Base-by-base conservation (phyloP, 2,797 vertebrate species). In the Sparus aurata region DNA sequence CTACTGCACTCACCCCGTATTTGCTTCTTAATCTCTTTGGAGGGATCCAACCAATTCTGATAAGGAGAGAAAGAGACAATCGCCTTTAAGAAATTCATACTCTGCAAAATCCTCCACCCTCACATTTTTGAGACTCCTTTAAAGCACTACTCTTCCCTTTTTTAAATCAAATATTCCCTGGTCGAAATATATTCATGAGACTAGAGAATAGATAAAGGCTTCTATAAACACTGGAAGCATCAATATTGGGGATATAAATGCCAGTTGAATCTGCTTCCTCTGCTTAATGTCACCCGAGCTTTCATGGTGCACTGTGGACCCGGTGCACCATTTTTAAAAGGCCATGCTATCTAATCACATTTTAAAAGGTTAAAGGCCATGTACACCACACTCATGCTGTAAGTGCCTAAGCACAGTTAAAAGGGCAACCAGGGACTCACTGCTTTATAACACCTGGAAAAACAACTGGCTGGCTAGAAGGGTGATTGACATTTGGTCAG, bases 1-100 rank as follows among this genome's bases (percentile, higher is more conserved):
- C 17, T 55, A 5, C 72, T 53, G 62, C 55, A 95, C 97, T 98
- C 92, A 99, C 98, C 96, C 80, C 97, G 96, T 86, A 98, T 98
- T 94, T 99, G 98, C 91, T 99, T 99, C 94, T 99, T 99, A 92
- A 99, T 98, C 94, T 99, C 98, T 93, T 99, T 99, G 82, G 98
- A 99, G 12, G 98, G 98, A 92, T 99, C 98, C 93, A 99, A 93
- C 98, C 98, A 99, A 84, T 99, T 98, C 98, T 99, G 94, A 89
- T 95, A 55, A 91, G 85, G 84, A 80, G 73, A 83, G 23, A 77
- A 67, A 82, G 57, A 89, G 20, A 85, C 69, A 90, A 71, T 73
- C 68, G 38, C 61, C 64, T 84, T 79, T 77, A 52, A 90, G 47
- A 83, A 75, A 76, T 72, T 70, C 49, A 38, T 85, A 73, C 64